Evolutionary conservation across 2,797 vertebrate species (phyloP).

Genomic region (Loris lydekkerianus): DNA sequence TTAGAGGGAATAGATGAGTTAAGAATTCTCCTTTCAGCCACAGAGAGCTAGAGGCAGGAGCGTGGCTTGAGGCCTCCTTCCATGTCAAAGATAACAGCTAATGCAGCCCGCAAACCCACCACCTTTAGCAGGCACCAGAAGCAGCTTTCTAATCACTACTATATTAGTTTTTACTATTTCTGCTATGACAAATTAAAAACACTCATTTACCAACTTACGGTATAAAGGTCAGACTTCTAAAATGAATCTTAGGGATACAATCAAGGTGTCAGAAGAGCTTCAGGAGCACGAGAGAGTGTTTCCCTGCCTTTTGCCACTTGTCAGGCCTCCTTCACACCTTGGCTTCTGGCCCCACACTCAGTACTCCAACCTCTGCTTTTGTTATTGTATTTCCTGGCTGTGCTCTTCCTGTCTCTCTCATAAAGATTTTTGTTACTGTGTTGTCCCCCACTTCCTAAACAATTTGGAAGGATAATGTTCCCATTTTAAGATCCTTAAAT

Average conservation of each 20-base stretch:
- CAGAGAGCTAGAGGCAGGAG: background rate
- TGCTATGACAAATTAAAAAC: background rate
- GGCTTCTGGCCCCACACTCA: background rate
- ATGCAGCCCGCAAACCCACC: background rate
- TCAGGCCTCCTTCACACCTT: background rate
- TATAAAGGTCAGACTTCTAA: background rate
- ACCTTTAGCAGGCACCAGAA: background rate
- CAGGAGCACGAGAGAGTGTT: background rate
- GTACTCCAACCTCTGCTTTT: background rate
- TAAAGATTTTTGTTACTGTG: background rate
- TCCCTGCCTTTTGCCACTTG: background rate
- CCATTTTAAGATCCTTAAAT: background rate
- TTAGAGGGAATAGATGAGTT: background rate
- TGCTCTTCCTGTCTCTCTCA: background rate
- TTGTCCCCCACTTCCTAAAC: background rate
- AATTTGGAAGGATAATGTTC: background rate
- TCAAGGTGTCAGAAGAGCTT: background rate
- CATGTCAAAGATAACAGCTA: background rate
- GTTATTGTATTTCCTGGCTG: background rate
- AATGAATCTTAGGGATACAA: background rate
- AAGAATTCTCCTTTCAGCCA: background rate
- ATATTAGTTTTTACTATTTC: background rate
- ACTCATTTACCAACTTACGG: background rate
- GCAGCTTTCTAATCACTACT: background rate
- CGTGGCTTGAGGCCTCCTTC: background rate